These are phyloP conservation scores for Pyrgilauda ruficollis DNA, from an alignment of 2,113 vertebrate genomes.

Conservation along the genomic window DNA sequence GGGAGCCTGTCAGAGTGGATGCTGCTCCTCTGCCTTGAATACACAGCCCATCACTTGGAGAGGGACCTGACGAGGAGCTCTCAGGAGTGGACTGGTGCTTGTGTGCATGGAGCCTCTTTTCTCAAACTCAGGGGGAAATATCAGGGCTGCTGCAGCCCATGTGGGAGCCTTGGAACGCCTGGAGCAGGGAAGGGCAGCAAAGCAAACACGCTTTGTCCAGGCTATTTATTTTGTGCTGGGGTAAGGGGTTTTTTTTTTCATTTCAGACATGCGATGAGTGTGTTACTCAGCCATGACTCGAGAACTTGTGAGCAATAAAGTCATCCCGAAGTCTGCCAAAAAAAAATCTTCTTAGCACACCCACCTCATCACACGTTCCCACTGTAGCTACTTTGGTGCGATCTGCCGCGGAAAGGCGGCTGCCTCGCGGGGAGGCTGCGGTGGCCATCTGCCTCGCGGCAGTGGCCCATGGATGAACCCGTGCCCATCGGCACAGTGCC, in stretches of 20 bases:
- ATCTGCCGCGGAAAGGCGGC: conserved; percentile 16
- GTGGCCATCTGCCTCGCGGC: conserved; percentile 6
- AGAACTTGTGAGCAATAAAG: conserved; percentile 68
- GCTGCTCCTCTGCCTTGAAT: neutral
- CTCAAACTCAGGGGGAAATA: neutral
- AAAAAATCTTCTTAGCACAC: conserved; percentile 60
- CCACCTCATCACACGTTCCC: conserved; percentile 64
- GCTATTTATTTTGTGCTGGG: conserved; percentile 50
- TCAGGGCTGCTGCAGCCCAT: neutral
- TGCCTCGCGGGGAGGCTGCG: neutral
- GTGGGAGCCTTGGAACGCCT: neutral
- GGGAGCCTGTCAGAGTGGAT: rapidly evolving
- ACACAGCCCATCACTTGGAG: neutral
- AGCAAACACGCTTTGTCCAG: neutral
- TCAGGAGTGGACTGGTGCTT: neutral
- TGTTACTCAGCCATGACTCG: conserved; percentile 66
- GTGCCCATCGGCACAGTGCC: neutral
- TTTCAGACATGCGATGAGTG: conserved; percentile 42
- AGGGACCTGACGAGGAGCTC: rapidly evolving
- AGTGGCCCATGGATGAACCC: neutral
- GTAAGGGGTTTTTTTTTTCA: neutral
- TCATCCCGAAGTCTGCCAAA: conserved; percentile 62
- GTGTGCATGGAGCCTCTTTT: neutral
- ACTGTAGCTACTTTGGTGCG: conserved; percentile 27
- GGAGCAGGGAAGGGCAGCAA: neutral